phyloP scores from a whole-genome alignment of 1,140 invertebrate genomes.

The Drosophila burlai region DNA sequence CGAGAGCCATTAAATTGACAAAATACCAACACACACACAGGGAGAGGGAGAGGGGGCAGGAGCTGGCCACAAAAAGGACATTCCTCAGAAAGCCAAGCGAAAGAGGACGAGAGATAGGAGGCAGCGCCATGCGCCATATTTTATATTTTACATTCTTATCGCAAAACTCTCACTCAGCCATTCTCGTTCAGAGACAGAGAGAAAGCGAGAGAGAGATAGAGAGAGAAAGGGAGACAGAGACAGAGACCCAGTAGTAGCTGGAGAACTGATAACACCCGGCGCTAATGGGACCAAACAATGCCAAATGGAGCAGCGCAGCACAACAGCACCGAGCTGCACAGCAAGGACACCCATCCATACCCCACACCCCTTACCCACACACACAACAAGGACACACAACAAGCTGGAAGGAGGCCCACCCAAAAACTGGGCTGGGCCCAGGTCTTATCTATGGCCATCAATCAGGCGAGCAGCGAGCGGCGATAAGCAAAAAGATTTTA shows the following conservation, averaged over 20 bases:
- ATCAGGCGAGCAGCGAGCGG: constrained; percentile 82
- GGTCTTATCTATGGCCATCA: constrained; percentile 85
- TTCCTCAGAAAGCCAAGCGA: constrained; percentile 71
- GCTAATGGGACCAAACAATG: constrained; percentile 85
- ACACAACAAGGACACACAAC: constrained; percentile 48
- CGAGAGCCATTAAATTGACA: constrained; percentile 80
- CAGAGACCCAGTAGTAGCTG: constrained; percentile 46
- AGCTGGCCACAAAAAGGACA: constrained; percentile 79
- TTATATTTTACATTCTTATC: constrained; percentile 85
- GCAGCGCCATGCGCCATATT: constrained; percentile 81
- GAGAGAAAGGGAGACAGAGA: constrained; percentile 18
- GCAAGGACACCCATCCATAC: constrained; percentile 24
- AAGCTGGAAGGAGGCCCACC: constrained; percentile 31
- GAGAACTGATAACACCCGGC: constrained; percentile 82
- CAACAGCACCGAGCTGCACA: constrained; percentile 30
- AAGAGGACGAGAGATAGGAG: constrained; percentile 40
- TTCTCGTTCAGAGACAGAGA: constrained; percentile 39
- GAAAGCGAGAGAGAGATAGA: neutral
- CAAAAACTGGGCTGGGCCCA: constrained; percentile 64
- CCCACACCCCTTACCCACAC: neutral
- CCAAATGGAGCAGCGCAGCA: constrained; percentile 76
- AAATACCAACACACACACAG: constrained; percentile 70
- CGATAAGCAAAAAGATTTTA: constrained; percentile 85
- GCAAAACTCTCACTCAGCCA: constrained; percentile 84
- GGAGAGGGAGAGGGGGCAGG: too few species aligned